phyloP scores from a whole-genome alignment of 2,888 invertebrate genomes.

The Rhagonycha lutea region DNA sequence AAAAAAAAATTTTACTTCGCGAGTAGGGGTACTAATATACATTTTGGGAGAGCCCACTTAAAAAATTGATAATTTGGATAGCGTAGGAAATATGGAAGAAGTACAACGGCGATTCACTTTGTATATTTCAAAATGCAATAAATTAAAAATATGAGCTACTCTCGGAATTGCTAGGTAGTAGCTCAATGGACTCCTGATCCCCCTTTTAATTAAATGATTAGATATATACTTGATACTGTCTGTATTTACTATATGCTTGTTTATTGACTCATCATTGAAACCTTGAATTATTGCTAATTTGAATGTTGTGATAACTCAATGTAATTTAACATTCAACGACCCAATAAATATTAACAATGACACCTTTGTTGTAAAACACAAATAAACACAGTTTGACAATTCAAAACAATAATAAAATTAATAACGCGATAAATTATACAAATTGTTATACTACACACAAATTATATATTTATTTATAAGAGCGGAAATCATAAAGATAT shows the following conservation, averaged over 20 bases:
- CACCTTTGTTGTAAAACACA: background rate
- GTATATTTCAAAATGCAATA: background rate
- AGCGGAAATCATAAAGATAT: background rate
- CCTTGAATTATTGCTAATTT: background rate
- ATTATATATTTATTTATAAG: background rate
- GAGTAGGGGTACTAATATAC: too few species aligned
- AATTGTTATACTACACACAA: background rate
- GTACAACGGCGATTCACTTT: background rate
- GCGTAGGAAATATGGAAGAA: background rate
- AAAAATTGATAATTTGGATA: too few species aligned
- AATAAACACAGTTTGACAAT: background rate
- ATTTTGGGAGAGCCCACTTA: too few species aligned
- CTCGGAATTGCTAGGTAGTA: background rate
- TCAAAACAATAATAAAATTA: background rate
- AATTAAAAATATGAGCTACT: background rate
- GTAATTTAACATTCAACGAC: background rate
- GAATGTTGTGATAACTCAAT: background rate
- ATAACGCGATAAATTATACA: background rate
- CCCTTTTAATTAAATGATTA: background rate
- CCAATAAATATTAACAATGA: background rate
- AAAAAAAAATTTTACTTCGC: too few species aligned
- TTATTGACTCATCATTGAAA: background rate
- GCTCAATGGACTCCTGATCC: background rate
- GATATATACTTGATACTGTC: background rate
- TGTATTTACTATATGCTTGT: background rate